Percentiles rank a stretch among this genome's conserved stretches.
Conservation (phyloP, 2,888 invertebrate genomes). For the Amblyjoppa proteus region DNA sequence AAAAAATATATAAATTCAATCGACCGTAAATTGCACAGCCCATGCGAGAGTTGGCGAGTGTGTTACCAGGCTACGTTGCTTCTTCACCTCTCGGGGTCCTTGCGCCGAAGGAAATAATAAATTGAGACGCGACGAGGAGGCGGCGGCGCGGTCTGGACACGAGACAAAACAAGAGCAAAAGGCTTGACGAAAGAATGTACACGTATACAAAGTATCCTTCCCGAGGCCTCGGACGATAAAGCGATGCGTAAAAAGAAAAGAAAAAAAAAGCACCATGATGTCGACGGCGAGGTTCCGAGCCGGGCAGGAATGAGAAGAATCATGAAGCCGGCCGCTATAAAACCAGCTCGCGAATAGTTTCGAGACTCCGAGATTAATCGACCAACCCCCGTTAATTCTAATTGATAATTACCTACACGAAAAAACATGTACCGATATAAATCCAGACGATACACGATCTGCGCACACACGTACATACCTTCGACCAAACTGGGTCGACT, state of each 20-base stretch:
- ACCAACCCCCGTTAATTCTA: slow-evolving; percentile 36
- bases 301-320: slow-evolving; percentile 37
- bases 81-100: slow-evolving; percentile 45
- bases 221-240: slow-evolving; percentile 17
- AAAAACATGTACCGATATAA: slow-evolving; percentile 21
- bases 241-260: background rate
- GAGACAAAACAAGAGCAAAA: slow-evolving; percentile 52
- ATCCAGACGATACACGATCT: slow-evolving; percentile 33
- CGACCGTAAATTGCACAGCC: slow-evolving; percentile 63
- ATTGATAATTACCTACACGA: slow-evolving; percentile 42
- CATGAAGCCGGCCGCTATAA: slow-evolving; percentile 28
- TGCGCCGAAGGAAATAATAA: slow-evolving; percentile 58
- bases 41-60: slow-evolving; percentile 28
- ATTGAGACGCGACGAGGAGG: slow-evolving; percentile 60
- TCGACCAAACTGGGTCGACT: slow-evolving; percentile 32
- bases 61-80: slow-evolving; percentile 40
- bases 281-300: slow-evolving; percentile 30
- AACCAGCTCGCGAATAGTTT: slow-evolving; percentile 23
- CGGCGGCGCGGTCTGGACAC: slow-evolving; percentile 44
- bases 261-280: slow-evolving; percentile 47
- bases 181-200: slow-evolving; percentile 40
- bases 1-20: slow-evolving; percentile 57
- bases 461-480: background rate
- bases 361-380: slow-evolving; percentile 33
- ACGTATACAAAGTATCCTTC: slow-evolving; percentile 30